Evolutionary conservation across 1,140 invertebrate species (phyloP).

Genomic region (Hirudo medicinalis): DNA sequence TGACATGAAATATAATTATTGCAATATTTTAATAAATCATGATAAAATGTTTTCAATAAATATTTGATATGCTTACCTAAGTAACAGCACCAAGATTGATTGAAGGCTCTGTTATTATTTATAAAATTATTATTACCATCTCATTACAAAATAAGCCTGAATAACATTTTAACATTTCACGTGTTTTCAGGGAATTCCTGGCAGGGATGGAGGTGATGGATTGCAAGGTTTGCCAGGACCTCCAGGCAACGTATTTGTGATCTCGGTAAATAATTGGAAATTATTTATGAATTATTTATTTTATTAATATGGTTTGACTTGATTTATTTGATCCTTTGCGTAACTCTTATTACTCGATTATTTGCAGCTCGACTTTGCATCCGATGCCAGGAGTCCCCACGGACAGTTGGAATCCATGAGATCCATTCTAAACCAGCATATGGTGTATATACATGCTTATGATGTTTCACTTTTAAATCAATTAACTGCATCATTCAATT

Average conservation of each 20-base stretch:
- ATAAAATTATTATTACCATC: background rate
- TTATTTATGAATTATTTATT: background rate
- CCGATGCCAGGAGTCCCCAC: constrained; percentile 29
- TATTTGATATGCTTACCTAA: no score
- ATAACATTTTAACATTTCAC: background rate
- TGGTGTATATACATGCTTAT: constrained; percentile 47
- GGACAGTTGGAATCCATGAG: constrained; percentile 56
- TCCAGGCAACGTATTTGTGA: constrained; percentile 71
- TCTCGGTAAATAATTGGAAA: constrained; percentile 53
- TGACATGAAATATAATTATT: no score
- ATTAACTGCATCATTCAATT: no score
- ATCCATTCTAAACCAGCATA: constrained; percentile 67
- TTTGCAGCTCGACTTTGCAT: constrained; percentile 19
- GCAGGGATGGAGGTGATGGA: constrained; percentile 56
- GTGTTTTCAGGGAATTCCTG: constrained; percentile 38
- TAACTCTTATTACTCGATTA: no score
- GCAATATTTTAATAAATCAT: no score
- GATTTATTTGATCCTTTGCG: no score
- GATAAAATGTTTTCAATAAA: no score
- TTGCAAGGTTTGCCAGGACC: constrained; percentile 55
- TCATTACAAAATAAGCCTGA: no score
- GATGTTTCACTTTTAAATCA: background rate
- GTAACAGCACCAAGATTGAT: no score
- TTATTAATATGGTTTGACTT: background rate
- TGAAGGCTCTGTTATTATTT: no score